phyloP scores from a whole-genome alignment of 2,113 vertebrate species.

The Oplegnathus fasciatus region DNA sequence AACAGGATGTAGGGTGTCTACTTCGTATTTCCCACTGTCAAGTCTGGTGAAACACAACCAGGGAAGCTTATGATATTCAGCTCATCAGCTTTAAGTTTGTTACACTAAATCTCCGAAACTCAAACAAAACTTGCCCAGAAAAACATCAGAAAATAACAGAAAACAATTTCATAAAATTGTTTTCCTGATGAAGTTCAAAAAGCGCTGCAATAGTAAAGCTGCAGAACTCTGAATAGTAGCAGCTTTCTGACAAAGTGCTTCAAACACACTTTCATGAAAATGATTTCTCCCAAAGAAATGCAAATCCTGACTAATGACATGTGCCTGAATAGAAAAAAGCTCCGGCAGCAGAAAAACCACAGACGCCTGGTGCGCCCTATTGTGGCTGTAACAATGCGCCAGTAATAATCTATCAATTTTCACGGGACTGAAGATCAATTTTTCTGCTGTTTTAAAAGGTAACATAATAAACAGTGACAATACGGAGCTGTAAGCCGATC shows the following conservation, averaged over 20 bases:
- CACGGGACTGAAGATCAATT: conserved; percentile 68
- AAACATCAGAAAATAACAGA: conserved; percentile 42
- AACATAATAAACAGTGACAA: conserved; percentile 70
- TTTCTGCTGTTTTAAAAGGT: conserved; percentile 67
- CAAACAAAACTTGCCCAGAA: conserved; percentile 19
- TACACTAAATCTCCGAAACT: conserved; percentile 29
- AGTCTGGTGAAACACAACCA: conserved; percentile 37
- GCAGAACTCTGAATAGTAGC: conserved; percentile 53
- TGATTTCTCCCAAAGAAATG: conserved; percentile 80
- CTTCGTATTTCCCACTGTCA: conserved; percentile 51
- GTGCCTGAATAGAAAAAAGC: conserved; percentile 74
- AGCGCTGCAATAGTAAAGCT: conserved; percentile 19
- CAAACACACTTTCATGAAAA: conserved; percentile 73
- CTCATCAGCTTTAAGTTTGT: not conserved
- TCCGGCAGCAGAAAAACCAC: conserved; percentile 68
- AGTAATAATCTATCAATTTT: conserved; percentile 73
- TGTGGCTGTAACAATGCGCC: conserved; percentile 72
- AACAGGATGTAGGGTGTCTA: conserved; percentile 68
- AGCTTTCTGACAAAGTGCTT: conserved; percentile 69
- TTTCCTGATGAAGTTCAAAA: conserved; percentile 49
- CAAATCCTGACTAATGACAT: conserved; percentile 81
- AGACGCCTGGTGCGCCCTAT: conserved; percentile 75
- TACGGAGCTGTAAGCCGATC: conserved; percentile 39
- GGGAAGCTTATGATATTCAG: conserved; percentile 29
- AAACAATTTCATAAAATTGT: conserved; percentile 37